Evolutionary conservation across 1,140 invertebrate genomes (phyloP).

Genomic region (Drosophila equinoxialis): DNA sequence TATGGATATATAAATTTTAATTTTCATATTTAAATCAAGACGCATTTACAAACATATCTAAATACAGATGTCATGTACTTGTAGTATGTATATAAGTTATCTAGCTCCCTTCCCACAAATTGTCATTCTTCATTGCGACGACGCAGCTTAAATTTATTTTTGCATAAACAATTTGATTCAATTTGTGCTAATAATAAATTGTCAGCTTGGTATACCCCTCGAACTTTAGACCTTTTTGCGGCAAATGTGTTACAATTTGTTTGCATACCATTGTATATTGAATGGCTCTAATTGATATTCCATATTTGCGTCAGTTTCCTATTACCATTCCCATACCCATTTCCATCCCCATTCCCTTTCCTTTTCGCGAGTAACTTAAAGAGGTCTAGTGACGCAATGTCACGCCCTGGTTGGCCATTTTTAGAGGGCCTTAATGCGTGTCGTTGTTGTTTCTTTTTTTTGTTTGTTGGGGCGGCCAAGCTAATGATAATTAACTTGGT

Average conservation of each 20-base stretch:
- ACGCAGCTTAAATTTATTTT: constrained; percentile 45
- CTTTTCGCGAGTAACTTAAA: neutral
- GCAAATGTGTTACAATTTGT: constrained; percentile 25
- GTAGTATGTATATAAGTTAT: neutral
- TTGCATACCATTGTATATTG: constrained; percentile 9
- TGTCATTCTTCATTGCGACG: constrained; percentile 54
- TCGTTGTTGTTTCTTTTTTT: neutral
- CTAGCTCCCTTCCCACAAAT: constrained; percentile 1
- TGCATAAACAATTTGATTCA: constrained; percentile 73
- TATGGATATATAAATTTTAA: too few relatives aligned
- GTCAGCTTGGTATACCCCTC: constrained; percentile 6
- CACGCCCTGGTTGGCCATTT: constrained; percentile 59
- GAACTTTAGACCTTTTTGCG: constrained; percentile 20
- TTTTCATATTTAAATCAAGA: neutral
- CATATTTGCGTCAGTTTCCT: constrained; percentile 23
- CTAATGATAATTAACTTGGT: constrained; percentile 66
- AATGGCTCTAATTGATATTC: constrained; percentile 27
- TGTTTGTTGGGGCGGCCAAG: constrained; percentile 28
- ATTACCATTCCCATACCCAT: neutral
- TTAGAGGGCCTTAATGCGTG: constrained; percentile 25
- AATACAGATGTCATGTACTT: neutral
- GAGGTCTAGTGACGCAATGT: constrained; percentile 36
- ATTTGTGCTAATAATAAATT: constrained; percentile 63
- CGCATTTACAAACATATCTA: neutral
- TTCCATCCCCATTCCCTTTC: neutral